phyloP scores from a whole-genome alignment of 1,140 invertebrate species.

The Euwallacea similis region DNA sequence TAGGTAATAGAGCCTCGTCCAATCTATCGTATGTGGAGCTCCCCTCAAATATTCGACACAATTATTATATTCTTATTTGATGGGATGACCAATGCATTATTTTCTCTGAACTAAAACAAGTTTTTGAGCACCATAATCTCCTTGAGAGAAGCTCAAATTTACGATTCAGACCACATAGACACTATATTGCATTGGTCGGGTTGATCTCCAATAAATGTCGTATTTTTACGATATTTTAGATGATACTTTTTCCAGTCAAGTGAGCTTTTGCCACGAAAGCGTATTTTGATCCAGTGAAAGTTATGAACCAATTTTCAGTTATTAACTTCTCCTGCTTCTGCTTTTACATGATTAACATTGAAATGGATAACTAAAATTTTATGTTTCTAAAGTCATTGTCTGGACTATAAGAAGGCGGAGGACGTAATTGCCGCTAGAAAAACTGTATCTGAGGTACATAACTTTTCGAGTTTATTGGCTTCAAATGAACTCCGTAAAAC shows the following conservation, averaged over 20 bases:
- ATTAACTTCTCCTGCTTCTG: not conserved
- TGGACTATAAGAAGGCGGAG: not conserved
- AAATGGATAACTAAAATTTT: not conserved
- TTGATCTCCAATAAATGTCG: constrained; percentile 9
- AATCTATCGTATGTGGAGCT: no score
- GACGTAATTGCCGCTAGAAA: not conserved
- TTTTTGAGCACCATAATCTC: no score
- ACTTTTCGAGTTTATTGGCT: no score
- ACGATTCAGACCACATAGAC: not conserved
- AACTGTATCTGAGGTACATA: not conserved
- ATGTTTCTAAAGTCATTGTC: not conserved
- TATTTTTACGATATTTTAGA: constrained; percentile 4
- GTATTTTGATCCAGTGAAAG: not conserved
- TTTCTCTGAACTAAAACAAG: no score
- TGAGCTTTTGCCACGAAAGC: not conserved
- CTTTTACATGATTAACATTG: not conserved
- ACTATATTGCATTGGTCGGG: constrained; percentile 3
- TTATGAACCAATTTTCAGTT: not conserved
- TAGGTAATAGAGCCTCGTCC: no score
- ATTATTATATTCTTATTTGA: no score
- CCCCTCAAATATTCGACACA: no score
- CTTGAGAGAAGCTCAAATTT: no score
- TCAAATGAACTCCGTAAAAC: not conserved
- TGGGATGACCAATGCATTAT: no score
- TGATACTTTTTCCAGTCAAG: not conserved